Conservation (phyloP, 2,888 invertebrate species). For the Dynastes tityus region DNA sequence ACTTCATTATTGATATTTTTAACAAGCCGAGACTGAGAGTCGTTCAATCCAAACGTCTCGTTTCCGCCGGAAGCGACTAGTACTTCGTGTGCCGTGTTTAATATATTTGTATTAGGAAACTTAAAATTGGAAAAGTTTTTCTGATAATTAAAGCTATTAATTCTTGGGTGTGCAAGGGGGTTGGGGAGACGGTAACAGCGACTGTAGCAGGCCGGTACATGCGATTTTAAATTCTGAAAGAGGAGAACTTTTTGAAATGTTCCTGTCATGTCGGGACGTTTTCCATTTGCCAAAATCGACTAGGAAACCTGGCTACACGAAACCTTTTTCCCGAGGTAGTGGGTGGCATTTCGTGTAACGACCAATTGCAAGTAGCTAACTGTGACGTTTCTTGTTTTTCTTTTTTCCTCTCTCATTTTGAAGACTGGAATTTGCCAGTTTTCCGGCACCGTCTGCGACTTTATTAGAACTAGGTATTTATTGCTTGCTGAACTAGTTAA, state of each 20-base stretch:
- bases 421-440: background rate
- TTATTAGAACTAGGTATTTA: background rate
- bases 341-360: constrained; percentile 26
- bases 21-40: constrained; percentile 11
- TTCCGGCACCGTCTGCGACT: background rate
- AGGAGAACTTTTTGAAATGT: constrained; percentile 52
- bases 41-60: constrained; percentile 23
- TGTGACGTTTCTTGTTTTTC: constrained; percentile 8
- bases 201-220: background rate
- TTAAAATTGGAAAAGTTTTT: constrained; percentile 54
- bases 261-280: constrained; percentile 53
- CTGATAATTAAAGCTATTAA: constrained; percentile 53
- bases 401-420: background rate
- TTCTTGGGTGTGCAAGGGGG: constrained; percentile 37
- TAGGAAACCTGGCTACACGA: constrained; percentile 12
- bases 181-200: background rate
- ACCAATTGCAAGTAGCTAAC: constrained; percentile 11
- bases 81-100: constrained; percentile 44
- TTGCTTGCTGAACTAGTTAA: no score
- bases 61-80: constrained; percentile 35
- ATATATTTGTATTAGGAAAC: constrained; percentile 52
- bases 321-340: constrained; percentile 8
- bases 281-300: constrained; percentile 49
- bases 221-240: constrained; percentile 50
- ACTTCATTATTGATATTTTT: constrained; percentile 46